Base-by-base conservation (phyloP, 1,140 invertebrate species). In the Sminthurinus signatus region DNA sequence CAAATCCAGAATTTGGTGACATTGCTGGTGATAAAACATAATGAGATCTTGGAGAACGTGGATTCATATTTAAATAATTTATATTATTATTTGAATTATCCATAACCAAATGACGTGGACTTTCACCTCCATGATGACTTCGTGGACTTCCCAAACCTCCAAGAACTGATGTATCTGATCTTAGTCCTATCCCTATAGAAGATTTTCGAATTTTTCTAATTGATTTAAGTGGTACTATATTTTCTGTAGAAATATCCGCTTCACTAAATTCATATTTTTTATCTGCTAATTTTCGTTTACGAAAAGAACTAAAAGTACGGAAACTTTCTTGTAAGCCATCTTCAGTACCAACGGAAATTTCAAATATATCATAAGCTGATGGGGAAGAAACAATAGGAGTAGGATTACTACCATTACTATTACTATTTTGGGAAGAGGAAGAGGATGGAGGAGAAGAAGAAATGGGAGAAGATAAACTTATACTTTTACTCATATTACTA, bases 211-310 rank as follows among this genome's bases (percentile, higher is more conserved):
- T 36, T 8, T 5, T 8, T 36, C 50, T 14, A 23, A 14, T 5
- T 28, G 57, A 31, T 27, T 56, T 42, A 1, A 63, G 39, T 17
- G 51, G 52, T 15, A 63, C 32, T 25, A 63, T 43, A 51, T 56
- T 63, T 29, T 63, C 61, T 15, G 60, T 54, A 3, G 50, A 39
- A 39, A 62, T 5, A 36, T 62, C 60, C 21, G 60, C 88, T 61
- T 91, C 89, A 2, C 86, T 88, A 71, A 92, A 91, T 74, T 93
- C 91, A 73, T 94, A 94, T 73, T 93, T 92, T 75, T 93, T 93
- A 73, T 94, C 90, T 0, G 91, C 91, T 31, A 92, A 75, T 2
- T 36, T 62, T 31, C 89, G 81, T 73, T 89, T 89, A 4, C 88
- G 80, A 74, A 88, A 89, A 48, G 84, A 85, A 68, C 86, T 88